Evolutionary conservation across 2,797 vertebrate species (phyloP).

Genomic region (Onychomys torridus): DNA sequence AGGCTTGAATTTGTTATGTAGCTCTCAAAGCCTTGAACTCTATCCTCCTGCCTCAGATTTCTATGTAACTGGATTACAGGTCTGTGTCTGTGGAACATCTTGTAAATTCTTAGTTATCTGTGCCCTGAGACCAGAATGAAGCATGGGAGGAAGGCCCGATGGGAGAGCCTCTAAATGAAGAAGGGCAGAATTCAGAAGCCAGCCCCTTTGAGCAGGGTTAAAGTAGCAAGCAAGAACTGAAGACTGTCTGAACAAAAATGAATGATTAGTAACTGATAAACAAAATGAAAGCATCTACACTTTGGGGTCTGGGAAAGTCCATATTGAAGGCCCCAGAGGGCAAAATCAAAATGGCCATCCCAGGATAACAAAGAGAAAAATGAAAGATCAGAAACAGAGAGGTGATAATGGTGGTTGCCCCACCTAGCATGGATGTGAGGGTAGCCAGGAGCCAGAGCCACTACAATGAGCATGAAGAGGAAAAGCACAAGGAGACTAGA

Average conservation of each 20-base stretch:
- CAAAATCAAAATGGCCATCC: neutral
- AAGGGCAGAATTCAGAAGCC: neutral
- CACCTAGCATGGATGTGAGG: neutral
- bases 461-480: neutral
- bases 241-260: neutral
- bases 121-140: neutral
- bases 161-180: neutral
- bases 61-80: neutral
- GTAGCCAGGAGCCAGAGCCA: neutral
- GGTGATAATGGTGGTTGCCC: neutral
- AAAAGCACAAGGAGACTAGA: neutral
- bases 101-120: neutral
- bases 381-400: neutral
- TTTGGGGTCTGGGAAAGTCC: constrained; percentile 12
- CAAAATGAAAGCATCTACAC: neutral
- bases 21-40: neutral
- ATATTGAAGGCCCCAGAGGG: neutral
- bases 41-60: neutral
- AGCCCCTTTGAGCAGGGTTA: neutral
- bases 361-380: neutral
- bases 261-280: neutral
- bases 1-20: neutral
- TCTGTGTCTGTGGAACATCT: neutral
- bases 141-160: neutral
- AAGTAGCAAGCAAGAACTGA: neutral